Evolutionary conservation across 2,888 invertebrate species (phyloP).

Genomic region (Dynastes hyllus): DNA sequence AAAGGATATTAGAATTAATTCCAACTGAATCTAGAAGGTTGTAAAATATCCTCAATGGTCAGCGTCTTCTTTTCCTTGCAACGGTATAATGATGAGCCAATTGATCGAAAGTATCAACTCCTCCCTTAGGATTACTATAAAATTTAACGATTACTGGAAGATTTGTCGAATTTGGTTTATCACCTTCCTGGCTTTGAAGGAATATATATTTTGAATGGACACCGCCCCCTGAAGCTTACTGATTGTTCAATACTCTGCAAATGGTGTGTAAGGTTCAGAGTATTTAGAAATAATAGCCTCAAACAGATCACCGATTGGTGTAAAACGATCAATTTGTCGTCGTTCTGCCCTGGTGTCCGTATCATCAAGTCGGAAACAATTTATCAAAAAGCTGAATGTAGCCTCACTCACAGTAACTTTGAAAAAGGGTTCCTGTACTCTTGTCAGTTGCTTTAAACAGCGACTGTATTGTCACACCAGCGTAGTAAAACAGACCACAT

Average conservation of each 20-base stretch:
- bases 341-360: constrained; percentile 6
- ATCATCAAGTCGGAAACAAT: not conserved
- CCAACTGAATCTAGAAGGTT: not conserved
- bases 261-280: too few relatives aligned
- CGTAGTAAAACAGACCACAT: constrained; percentile 15
- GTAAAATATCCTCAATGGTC: constrained; percentile 40
- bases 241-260: too few relatives aligned
- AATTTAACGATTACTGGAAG: too few relatives aligned
- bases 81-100: constrained; percentile 27
- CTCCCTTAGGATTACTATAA: too few relatives aligned
- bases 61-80: constrained; percentile 28
- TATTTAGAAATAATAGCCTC: too few relatives aligned
- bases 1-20: too few relatives aligned
- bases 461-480: too few relatives aligned
- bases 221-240: too few relatives aligned
- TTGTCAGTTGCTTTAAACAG: constrained; percentile 4
- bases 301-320: not conserved
- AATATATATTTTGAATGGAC: not conserved
- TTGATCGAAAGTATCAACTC: constrained; percentile 28
- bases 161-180: not conserved
- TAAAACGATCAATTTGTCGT: constrained; percentile 2
- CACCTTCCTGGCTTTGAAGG: not conserved
- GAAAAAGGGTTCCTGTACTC: constrained; percentile 19
- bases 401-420: too few relatives aligned
- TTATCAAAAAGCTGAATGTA: not conserved